phyloP scores from a whole-genome alignment of 2,888 invertebrate genomes.

The Drosophila recens region DNA sequence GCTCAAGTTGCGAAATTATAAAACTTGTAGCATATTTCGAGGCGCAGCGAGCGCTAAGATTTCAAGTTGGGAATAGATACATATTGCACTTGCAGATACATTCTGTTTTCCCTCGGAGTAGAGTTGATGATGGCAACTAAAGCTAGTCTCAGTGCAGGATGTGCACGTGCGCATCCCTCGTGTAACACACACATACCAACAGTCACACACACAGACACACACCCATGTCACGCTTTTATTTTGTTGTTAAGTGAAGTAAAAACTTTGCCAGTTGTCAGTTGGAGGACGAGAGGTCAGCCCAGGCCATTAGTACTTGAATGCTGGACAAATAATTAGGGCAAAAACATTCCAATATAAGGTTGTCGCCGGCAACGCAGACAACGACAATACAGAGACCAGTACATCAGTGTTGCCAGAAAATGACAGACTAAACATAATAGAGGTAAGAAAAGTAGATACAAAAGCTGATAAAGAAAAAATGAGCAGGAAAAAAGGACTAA shows the following conservation, averaged over 20 bases:
- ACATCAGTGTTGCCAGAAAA: background rate
- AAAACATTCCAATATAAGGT: slow-evolving; percentile 55
- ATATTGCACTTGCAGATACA: slow-evolving; percentile 31
- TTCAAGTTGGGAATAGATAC: slow-evolving; percentile 40
- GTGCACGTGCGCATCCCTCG: slow-evolving; percentile 44
- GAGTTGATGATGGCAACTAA: slow-evolving; percentile 36
- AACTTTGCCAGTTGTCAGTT: slow-evolving; percentile 29
- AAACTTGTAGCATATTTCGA: slow-evolving; percentile 66
- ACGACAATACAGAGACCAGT: slow-evolving; percentile 2
- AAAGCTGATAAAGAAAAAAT: background rate
- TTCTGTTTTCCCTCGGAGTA: slow-evolving; percentile 12
- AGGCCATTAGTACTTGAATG: slow-evolving; percentile 72
- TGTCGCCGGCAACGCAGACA: slow-evolving; percentile 39
- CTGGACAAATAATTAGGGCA: slow-evolving; percentile 76
- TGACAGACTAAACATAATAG: background rate
- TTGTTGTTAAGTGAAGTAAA: slow-evolving; percentile 53
- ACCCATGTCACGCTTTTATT: slow-evolving; percentile 63
- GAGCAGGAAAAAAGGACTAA: too few species aligned
- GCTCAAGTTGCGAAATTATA: slow-evolving; percentile 64
- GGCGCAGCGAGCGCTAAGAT: slow-evolving; percentile 24
- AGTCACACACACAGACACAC: slow-evolving; percentile 40
- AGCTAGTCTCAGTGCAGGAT: slow-evolving; percentile 11
- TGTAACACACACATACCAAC: slow-evolving; percentile 48
- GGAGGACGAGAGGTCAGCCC: slow-evolving; percentile 59
- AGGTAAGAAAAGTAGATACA: background rate